Conservation (phyloP, 2,113 vertebrate species). For the Passer montanus region DNA sequence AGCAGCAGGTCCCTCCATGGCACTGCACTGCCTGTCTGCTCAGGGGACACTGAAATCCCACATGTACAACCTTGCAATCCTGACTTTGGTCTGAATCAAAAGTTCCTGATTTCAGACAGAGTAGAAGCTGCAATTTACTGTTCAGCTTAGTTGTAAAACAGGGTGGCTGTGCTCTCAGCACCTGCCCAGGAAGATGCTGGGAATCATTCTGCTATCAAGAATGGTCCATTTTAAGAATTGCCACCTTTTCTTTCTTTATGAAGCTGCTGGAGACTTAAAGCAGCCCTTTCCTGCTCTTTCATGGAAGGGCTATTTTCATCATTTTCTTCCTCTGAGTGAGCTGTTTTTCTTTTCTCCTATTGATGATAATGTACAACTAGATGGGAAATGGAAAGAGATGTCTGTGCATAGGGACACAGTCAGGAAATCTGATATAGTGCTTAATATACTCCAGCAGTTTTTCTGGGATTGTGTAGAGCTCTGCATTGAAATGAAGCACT, state of each 20-base stretch:
- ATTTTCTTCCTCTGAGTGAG: background rate
- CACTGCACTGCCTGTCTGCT: background rate
- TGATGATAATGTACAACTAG: background rate
- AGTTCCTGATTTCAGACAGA: background rate
- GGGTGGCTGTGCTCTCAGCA: background rate
- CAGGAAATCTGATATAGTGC: background rate
- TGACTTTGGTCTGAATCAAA: background rate
- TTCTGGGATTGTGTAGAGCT: background rate
- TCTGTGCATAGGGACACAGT: background rate
- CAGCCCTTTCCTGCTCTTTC: background rate
- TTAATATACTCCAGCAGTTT: background rate
- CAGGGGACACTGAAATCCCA: background rate
- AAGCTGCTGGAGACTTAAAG: background rate
- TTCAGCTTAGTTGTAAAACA: background rate
- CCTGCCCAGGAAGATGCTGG: background rate
- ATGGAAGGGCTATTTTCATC: background rate
- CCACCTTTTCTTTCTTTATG: background rate
- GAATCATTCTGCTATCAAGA: background rate
- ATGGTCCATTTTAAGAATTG: background rate
- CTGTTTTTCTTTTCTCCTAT: rapidly evolving
- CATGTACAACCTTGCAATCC: rapidly evolving
- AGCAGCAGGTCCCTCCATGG: background rate
- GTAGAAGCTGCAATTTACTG: background rate
- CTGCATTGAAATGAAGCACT: background rate
- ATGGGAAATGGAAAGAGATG: background rate